Evolutionary conservation across 2,888 invertebrate genomes (phyloP).

Genomic region (Agrotis clavis): DNA sequence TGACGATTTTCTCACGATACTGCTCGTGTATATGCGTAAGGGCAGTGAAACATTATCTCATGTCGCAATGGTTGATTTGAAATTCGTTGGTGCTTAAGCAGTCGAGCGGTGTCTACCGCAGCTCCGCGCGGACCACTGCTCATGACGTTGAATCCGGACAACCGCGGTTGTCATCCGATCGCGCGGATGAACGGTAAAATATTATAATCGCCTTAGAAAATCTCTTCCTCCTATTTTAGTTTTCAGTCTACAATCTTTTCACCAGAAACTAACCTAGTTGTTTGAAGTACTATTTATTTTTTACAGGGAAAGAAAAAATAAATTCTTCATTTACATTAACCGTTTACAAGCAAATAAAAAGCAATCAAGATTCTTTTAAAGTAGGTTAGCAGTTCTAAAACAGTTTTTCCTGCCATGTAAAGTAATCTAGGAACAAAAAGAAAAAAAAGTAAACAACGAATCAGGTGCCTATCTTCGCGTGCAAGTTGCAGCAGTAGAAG

Average conservation of each 20-base stretch:
- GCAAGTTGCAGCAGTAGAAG: conserved; percentile 52
- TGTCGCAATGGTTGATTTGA: too few relatives aligned
- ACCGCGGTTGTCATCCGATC: too few relatives aligned
- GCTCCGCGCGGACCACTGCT: too few relatives aligned
- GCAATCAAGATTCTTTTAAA: conserved; percentile 45
- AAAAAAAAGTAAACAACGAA: conserved; percentile 45
- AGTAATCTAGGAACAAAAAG: conserved; percentile 45
- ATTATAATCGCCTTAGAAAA: too few relatives aligned
- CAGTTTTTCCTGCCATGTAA: conserved; percentile 36
- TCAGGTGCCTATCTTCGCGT: conserved; percentile 61
- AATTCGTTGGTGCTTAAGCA: too few relatives aligned
- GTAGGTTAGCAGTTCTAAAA: conserved; percentile 52
- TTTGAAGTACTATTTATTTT: neutral
- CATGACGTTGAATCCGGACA: too few relatives aligned
- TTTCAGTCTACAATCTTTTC: too few relatives aligned
- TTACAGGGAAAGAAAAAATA: neutral
- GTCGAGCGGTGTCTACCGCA: too few relatives aligned
- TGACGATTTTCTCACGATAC: too few relatives aligned
- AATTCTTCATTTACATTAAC: conserved; percentile 9
- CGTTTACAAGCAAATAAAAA: conserved; percentile 38
- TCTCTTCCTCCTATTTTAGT: neutral
- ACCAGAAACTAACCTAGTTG: neutral
- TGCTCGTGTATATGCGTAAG: too few relatives aligned
- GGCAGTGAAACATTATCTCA: too few relatives aligned
- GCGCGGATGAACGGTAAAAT: too few relatives aligned